These are phyloP conservation scores for Myotis daubentonii DNA, from an alignment of 2,797 vertebrate species.

Conservation along the genomic window DNA sequence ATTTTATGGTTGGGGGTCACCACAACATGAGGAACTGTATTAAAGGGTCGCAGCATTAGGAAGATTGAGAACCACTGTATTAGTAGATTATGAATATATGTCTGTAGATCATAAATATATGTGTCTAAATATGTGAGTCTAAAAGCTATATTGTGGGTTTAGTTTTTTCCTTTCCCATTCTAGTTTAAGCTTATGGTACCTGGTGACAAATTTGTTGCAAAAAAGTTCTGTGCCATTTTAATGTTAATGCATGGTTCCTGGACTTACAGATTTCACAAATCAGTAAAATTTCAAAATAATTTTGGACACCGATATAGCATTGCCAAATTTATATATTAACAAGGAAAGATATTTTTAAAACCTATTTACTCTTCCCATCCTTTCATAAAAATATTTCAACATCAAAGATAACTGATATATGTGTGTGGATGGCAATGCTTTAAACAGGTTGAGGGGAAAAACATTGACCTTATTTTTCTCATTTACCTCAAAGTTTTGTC, in stretches of 20 bases:
- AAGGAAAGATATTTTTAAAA: slow-evolving; percentile 35
- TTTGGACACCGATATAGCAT: neutral
- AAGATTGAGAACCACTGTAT: neutral
- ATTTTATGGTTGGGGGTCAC: too few relatives aligned
- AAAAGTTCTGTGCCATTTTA: neutral
- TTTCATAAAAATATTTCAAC: slow-evolving; percentile 28
- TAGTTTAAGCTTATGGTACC: neutral
- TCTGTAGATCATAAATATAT: neutral
- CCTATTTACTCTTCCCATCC: neutral
- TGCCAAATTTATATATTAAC: slow-evolving; percentile 46
- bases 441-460: neutral
- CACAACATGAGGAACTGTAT: too few relatives aligned
- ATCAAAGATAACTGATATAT: slow-evolving; percentile 15
- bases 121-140: neutral
- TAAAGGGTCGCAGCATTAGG: too few relatives aligned
- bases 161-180: slow-evolving; percentile 36
- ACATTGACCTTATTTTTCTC: slow-evolving; percentile 28
- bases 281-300: slow-evolving; percentile 52
- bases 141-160: neutral
- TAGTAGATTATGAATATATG: neutral
- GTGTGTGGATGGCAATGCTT: neutral
- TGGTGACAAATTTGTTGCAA: slow-evolving; percentile 23
- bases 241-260: neutral
- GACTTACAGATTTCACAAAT: slow-evolving; percentile 21
- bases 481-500: slow-evolving; percentile 32